These are phyloP conservation scores for Brachionus plicatilis DNA, from an alignment of 1,140 invertebrate genomes.

Conservation along the genomic window DNA sequence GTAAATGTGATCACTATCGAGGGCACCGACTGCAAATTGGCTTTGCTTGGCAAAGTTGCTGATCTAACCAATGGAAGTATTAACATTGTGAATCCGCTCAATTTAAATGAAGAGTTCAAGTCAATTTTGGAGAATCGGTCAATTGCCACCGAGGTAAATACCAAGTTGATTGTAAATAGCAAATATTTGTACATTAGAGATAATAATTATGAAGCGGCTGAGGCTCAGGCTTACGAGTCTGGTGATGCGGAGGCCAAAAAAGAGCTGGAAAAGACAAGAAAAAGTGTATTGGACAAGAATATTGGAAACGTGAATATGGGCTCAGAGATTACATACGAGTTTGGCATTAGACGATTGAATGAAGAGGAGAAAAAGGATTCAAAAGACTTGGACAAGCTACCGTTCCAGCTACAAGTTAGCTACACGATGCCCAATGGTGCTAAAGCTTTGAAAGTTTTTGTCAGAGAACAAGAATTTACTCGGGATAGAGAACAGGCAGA, in stretches of 20 bases:
- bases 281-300: background rate
- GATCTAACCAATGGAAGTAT: slow-evolving; percentile 52
- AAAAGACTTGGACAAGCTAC: background rate
- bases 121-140: slow-evolving; percentile 13
- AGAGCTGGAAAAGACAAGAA: background rate
- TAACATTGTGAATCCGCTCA: slow-evolving; percentile 42
- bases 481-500: background rate
- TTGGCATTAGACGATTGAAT: slow-evolving; percentile 8
- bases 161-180: slow-evolving; percentile 32
- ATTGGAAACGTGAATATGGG: slow-evolving; percentile 35
- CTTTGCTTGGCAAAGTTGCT: slow-evolving; percentile 51
- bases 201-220: background rate
- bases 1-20: slow-evolving; percentile 53
- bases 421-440: slow-evolving; percentile 47
- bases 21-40: slow-evolving; percentile 51
- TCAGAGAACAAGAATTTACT: slow-evolving; percentile 3
- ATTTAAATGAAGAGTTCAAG: slow-evolving; percentile 34
- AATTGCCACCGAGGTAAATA: background rate
- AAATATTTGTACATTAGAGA: slow-evolving; percentile 40
- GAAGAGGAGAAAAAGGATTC: background rate
- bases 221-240: background rate
- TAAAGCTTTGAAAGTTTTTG: slow-evolving; percentile 41
- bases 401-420: slow-evolving; percentile 45
- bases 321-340: slow-evolving; percentile 32
- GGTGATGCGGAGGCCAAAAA: background rate